Conservation (phyloP, 2,797 vertebrate species). For the Eulemur albifrons region DNA sequence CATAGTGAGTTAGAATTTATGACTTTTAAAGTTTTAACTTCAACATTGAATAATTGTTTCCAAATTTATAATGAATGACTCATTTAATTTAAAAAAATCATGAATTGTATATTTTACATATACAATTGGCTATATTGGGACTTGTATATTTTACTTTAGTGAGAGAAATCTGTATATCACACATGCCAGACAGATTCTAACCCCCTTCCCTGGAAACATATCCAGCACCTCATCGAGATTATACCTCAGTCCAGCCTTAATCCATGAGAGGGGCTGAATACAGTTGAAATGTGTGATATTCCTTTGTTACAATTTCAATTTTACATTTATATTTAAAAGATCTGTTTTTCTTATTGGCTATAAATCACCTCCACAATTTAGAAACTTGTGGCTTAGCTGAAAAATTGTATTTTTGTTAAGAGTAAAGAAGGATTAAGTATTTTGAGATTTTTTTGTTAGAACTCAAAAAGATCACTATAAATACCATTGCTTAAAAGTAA, state of each 20-base stretch:
- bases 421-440: constrained; percentile 39
- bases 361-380: constrained; percentile 6
- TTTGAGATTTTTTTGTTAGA: constrained; percentile 60
- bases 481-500: constrained; percentile 34
- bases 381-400: not conserved
- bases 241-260: not conserved
- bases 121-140: not conserved
- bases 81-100: constrained; percentile 3
- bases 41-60: not conserved
- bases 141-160: not conserved
- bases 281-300: constrained; percentile 37
- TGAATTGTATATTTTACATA: not conserved
- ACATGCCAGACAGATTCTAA: not conserved
- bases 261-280: not conserved
- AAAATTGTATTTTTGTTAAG: constrained; percentile 14
- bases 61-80: not conserved
- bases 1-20: not conserved
- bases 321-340: not conserved
- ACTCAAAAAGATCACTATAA: not conserved
- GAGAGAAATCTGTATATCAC: not conserved
- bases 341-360: not conserved
- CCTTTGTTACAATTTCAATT: not conserved
- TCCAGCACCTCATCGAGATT: not conserved
- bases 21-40: not conserved
- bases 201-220: not conserved